Conservation (phyloP, 2,113 vertebrate genomes). For the Mionectes macconnelli region DNA sequence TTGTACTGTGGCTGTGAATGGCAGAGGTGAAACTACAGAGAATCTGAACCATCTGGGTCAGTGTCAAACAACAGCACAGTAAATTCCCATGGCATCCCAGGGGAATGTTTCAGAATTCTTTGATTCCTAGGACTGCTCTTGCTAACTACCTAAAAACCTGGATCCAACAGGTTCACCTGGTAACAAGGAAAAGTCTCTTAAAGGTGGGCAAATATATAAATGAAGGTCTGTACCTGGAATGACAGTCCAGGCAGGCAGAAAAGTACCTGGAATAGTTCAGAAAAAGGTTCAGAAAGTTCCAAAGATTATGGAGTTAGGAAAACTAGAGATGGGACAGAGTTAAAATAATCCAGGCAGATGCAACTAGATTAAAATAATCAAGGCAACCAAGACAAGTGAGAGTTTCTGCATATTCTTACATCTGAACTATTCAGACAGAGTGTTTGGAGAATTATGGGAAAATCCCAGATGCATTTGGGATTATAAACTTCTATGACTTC, state of each 20-base stretch:
- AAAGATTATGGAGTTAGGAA: neutral
- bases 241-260: neutral
- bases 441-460: neutral
- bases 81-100: neutral
- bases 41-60: neutral
- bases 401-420: neutral
- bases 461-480: neutral
- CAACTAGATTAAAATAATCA: neutral
- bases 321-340: neutral
- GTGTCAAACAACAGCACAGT: neutral
- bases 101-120: neutral
- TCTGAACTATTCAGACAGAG: neutral
- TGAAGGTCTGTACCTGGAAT: neutral
- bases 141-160: neutral
- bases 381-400: neutral
- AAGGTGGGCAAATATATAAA: neutral
- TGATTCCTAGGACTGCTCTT: neutral
- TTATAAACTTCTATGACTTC: neutral
- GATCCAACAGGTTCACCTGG: neutral
- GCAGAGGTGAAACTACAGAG: neutral
- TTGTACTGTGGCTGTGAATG: accelerated
- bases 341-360: neutral
- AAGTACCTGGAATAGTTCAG: neutral
- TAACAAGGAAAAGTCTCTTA: neutral
- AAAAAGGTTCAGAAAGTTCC: neutral